Evolutionary conservation across 2,113 vertebrate genomes (phyloP), one percentile per base, ranked within the genome.

Genomic region (Athene cunicularia): DNA sequence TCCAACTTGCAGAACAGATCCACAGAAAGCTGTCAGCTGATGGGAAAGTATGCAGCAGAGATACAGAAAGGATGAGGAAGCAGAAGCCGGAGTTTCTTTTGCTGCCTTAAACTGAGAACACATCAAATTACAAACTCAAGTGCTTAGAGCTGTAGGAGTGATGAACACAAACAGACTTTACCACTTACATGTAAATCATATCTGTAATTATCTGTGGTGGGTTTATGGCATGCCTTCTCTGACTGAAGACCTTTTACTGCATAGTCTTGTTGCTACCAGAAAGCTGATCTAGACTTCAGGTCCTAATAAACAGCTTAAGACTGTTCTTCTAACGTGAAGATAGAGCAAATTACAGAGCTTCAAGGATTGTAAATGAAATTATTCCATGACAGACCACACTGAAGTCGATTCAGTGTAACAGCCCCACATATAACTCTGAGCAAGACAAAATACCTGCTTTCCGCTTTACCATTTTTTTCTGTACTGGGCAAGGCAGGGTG

Each of bases 401-500:
- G 15, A 27, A 68, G 35, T 37, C 18, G 5, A 24, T 50, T 56
- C 35, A 43, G 8, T 49, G 26, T 70, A 71, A 71, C 62, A 45
- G 32, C 9, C 39, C 30, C 32, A 56, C 4, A 55, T 7, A 28
- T 73, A 67, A 53, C 55, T 55, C 58, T 30, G 66, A 58, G 30
- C 12, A 32, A 4, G 2, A 19, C 32, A 62, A 35, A 56, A 56
- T 70, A 33, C 32, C 14, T 2, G 1, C 11, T 75, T 81, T 75
- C 21, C 14, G 12, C 28, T 8, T 71, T n/a, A 71, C 3, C 13
- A 10, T n/a, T 73, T 72, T 8, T 8, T n/a, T 73, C 13, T 53
- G 33, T 9, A 37, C 19, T 4, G 7, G 6, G 14, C 2, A 4
- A 16, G 16, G 43, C 5, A 2, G 10, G 3, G 7, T 37, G 60